Percentiles rank a stretch among this genome's conserved stretches.
These are phyloP conservation scores for Vidua chalybeata DNA, from an alignment of 2,113 vertebrate genomes.

Conservation along the genomic window DNA sequence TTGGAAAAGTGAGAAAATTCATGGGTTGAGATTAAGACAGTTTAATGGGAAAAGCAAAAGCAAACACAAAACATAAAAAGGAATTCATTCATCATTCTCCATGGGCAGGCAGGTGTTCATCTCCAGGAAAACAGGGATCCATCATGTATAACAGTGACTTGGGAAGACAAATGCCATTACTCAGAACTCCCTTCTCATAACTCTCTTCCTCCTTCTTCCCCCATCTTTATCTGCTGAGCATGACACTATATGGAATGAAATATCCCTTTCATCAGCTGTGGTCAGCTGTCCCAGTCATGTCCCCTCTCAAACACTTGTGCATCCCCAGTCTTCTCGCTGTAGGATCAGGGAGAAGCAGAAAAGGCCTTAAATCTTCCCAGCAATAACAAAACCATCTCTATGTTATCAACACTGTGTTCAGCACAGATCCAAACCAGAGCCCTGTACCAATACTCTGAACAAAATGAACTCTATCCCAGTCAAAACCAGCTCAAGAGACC, in stretches of 20 bases:
- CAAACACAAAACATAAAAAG: background rate
- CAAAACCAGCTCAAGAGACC: background rate
- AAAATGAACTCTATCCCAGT: background rate
- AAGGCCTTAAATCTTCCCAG: background rate
- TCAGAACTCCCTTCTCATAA: background rate
- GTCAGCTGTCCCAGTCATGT: background rate
- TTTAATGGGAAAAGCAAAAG: background rate
- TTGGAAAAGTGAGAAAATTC: background rate
- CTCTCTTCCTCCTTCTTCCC: background rate
- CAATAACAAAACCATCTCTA: background rate
- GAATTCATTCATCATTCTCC: background rate
- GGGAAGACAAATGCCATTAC: background rate
- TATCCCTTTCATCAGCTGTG: background rate
- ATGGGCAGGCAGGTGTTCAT: background rate
- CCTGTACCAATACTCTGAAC: background rate
- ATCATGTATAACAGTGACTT: background rate
- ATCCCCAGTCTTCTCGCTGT: background rate
- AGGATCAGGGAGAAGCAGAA: background rate
- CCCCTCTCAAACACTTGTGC: background rate
- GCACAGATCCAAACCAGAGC: background rate
- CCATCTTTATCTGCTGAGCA: background rate
- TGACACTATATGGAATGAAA: too few species aligned
- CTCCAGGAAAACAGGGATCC: background rate
- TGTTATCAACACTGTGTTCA: accelerated
- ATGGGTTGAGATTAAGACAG: background rate